Evolutionary conservation across 2,113 vertebrate genomes (phyloP).

Genomic region (Mustelus asterias): DNA sequence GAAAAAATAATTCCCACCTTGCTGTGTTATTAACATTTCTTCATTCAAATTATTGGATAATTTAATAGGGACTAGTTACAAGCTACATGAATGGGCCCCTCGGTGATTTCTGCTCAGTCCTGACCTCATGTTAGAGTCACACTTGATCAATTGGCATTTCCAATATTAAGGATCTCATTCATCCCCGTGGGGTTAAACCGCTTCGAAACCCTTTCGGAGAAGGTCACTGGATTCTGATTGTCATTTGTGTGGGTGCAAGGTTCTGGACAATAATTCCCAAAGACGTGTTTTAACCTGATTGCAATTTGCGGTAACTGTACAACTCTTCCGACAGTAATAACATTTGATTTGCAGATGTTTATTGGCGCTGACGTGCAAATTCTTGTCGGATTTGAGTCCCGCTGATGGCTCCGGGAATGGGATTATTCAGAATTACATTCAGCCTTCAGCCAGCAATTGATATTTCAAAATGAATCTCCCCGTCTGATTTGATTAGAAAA

Average conservation of each 20-base stretch:
- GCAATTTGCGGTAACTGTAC: neutral
- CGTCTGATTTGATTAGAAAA: neutral
- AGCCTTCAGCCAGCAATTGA: neutral
- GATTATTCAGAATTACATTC: neutral
- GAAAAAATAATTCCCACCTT: neutral
- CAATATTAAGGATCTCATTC: neutral
- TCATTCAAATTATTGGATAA: neutral
- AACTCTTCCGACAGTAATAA: neutral
- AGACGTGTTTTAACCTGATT: neutral
- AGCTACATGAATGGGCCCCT: neutral
- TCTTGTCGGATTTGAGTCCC: neutral
- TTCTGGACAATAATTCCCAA: neutral
- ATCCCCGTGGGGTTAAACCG: neutral
- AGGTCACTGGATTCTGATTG: neutral
- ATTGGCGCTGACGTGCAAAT: neutral
- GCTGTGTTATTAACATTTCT: neutral
- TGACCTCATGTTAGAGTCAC: neutral
- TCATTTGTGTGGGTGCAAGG: neutral
- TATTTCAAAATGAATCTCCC: neutral
- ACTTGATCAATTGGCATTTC: neutral
- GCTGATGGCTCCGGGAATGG: neutral
- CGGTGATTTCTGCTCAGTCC: neutral
- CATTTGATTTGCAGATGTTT: neutral
- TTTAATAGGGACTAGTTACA: neutral
- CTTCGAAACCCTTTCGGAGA: neutral